Conservation (phyloP, 2,113 vertebrate species). For the Ginglymostoma cirratum region DNA sequence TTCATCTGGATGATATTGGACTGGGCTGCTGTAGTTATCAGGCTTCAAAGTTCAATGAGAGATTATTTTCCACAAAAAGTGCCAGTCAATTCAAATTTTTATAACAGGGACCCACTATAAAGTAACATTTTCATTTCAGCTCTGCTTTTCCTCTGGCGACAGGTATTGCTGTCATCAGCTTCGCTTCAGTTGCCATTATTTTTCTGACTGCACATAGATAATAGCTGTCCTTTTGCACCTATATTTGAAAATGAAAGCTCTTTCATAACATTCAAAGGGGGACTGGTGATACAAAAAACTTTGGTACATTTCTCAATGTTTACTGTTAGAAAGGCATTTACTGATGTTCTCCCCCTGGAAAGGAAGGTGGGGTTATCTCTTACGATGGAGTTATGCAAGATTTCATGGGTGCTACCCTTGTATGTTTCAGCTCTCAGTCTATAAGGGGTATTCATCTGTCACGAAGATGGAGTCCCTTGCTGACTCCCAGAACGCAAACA, state of each 20-base stretch:
- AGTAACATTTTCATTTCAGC: background rate
- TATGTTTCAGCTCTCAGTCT: too few relatives aligned
- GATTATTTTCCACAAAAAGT: background rate
- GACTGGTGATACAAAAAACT: background rate
- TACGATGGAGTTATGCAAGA: too few relatives aligned
- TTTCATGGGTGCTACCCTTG: too few relatives aligned
- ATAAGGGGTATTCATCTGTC: too few relatives aligned
- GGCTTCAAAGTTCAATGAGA: slow-evolving; percentile 1
- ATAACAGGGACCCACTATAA: background rate
- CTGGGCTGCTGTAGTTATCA: background rate
- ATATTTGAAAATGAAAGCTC: background rate
- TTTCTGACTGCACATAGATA: background rate
- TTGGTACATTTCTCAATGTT: background rate
- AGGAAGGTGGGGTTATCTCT: background rate
- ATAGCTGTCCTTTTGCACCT: background rate
- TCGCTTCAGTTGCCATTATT: background rate
- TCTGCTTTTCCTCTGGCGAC: background rate
- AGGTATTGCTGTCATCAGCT: background rate
- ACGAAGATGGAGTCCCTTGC: too few relatives aligned
- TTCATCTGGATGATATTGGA: background rate
- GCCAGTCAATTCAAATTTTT: background rate
- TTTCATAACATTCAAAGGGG: background rate
- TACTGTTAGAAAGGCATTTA: background rate
- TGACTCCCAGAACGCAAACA: too few relatives aligned
- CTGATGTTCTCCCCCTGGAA: background rate